phyloP scores from a whole-genome alignment of 2,888 invertebrate species.

The Flexamia atlantica region DNA sequence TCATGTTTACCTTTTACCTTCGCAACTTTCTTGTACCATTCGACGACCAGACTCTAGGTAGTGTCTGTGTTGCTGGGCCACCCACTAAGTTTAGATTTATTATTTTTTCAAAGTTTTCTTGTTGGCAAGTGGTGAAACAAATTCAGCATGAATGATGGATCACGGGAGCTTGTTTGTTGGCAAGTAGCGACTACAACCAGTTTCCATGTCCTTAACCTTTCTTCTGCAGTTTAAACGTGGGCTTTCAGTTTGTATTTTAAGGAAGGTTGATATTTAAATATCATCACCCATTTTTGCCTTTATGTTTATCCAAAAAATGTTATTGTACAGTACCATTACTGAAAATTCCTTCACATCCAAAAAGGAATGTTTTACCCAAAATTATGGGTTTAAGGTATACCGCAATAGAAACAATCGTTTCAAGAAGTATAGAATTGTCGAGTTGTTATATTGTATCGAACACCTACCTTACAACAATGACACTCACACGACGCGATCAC shows the following conservation, averaged over 20 bases:
- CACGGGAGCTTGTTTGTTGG: constrained; percentile 6
- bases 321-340: too few species aligned
- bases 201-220: constrained; percentile 35
- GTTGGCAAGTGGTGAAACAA: constrained; percentile 14
- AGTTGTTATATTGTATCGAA: neutral
- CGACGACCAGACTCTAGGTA: too few species aligned
- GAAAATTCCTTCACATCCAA: too few species aligned
- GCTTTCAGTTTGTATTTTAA: too few species aligned
- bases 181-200: constrained; percentile 12
- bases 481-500: neutral
- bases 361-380: too few species aligned
- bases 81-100: neutral
- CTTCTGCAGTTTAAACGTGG: neutral
- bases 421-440: neutral
- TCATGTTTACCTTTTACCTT: too few species aligned
- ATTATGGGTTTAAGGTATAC: too few species aligned
- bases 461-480: constrained; percentile 17
- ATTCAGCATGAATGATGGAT: constrained; percentile 34
- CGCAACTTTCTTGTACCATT: too few species aligned
- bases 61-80: neutral
- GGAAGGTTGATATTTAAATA: too few species aligned
- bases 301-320: too few species aligned
- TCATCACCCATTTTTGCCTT: too few species aligned
- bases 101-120: neutral
- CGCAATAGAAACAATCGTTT: too few species aligned